A percentile compares a stretch with the other conserved stretches of the same genome.
Evolutionary conservation across 2,113 vertebrate species (phyloP).

Genomic region (Cottus gobio): DNA sequence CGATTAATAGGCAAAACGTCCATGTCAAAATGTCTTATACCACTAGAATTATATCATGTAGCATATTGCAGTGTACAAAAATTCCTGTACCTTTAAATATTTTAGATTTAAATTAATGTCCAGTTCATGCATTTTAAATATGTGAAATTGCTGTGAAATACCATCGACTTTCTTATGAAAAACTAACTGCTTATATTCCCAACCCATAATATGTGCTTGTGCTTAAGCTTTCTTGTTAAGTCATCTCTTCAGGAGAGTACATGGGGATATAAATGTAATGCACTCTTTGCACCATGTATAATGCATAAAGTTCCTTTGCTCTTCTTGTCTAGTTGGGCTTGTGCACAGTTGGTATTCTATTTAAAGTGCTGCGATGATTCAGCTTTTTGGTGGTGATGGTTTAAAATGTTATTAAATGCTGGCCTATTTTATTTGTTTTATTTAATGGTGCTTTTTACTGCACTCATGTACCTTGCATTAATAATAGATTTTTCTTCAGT

Average conservation of each 20-base stretch:
- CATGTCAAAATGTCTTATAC: background rate
- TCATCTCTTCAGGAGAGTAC: constrained; percentile 53
- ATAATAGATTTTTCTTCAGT: background rate
- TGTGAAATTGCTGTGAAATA: constrained; percentile 1
- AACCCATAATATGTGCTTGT: background rate
- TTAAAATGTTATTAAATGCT: constrained; percentile 35
- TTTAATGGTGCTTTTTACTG: background rate
- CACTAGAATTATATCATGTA: background rate
- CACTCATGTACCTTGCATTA: background rate
- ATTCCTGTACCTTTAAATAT: background rate
- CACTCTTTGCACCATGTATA: constrained; percentile 68
- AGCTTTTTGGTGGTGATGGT: constrained; percentile 26
- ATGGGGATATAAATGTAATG: constrained; percentile 60
- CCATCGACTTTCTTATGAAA: background rate
- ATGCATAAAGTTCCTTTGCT: constrained; percentile 57
- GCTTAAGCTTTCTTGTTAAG: constrained; percentile 53
- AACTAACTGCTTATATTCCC: background rate
- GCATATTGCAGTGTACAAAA: background rate
- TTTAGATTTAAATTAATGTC: background rate
- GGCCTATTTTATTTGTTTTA: background rate
- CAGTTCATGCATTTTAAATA: constrained; percentile 13
- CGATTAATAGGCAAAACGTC: background rate
- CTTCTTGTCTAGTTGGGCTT: constrained; percentile 35
- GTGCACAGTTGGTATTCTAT: constrained; percentile 45
- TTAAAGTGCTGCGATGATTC: constrained; percentile 40